These are phyloP conservation scores for Cotesia glomerata DNA, from an alignment of 1,140 invertebrate species.

Conservation along the genomic window DNA sequence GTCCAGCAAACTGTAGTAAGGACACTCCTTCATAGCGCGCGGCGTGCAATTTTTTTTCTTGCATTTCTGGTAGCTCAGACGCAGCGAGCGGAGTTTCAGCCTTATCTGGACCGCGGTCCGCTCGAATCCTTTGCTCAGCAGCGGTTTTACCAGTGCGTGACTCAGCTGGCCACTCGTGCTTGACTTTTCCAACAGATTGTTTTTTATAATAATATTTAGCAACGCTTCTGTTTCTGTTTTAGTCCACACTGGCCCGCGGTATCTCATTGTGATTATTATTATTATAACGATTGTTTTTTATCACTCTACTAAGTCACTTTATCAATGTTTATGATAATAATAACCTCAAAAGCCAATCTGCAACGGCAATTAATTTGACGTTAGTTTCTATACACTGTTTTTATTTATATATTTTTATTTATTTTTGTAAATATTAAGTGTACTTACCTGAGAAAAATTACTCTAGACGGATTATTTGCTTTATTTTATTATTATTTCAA, in stretches of 20 bases:
- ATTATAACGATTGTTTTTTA: no score
- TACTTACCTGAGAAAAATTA: no score
- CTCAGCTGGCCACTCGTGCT: neutral
- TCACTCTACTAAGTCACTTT: no score
- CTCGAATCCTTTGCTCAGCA: neutral
- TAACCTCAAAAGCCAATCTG: no score
- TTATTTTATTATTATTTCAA: no score
- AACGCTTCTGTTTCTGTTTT: conserved; percentile 2
- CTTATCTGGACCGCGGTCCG: conserved; percentile 15
- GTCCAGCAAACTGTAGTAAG: neutral
- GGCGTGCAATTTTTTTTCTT: neutral
- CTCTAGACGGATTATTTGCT: no score
- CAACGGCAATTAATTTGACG: no score
- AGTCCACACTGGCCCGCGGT: neutral
- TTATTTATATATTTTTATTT: no score
- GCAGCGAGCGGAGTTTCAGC: neutral
- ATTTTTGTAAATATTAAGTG: no score
- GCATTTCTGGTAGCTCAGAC: conserved; percentile 9
- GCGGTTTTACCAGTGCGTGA: neutral
- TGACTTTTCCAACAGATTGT: conserved; percentile 8
- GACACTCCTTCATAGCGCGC: conserved; percentile 7
- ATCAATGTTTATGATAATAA: no score
- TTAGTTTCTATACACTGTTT: no score
- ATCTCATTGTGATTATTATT: no score
- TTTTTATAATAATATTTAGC: conserved; percentile 9